These are phyloP conservation scores for Mythimna loreyi DNA, from an alignment of 2,888 invertebrate genomes.

Conservation along the genomic window DNA sequence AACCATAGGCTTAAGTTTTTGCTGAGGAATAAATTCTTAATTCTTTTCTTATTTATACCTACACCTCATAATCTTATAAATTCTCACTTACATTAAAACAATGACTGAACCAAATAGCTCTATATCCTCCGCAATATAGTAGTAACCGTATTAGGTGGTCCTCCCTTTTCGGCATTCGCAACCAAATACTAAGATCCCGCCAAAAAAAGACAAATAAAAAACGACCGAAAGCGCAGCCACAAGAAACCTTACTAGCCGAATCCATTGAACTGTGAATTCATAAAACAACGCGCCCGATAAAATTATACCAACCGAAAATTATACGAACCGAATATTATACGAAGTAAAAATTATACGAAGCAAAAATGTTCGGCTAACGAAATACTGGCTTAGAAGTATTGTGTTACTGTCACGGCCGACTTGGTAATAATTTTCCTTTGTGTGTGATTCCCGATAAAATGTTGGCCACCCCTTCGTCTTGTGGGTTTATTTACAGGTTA, in stretches of 20 bases:
- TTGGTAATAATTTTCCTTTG: conserved; percentile 37
- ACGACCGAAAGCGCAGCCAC: conserved; percentile 68
- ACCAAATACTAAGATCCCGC: conserved; percentile 53
- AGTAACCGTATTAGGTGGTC: conserved; percentile 62
- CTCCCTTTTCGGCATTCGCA: conserved; percentile 62
- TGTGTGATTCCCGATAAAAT: conserved; percentile 15
- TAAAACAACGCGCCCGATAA: conserved; percentile 76
- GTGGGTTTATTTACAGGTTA: neutral
- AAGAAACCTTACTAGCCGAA: conserved; percentile 71
- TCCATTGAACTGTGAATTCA: conserved; percentile 73
- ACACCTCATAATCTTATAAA: neutral
- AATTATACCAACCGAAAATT: conserved; percentile 56
- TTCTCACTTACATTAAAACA: conserved; percentile 17
- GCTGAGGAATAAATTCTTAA: too few relatives aligned
- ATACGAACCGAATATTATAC: conserved; percentile 59
- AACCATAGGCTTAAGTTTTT: too few relatives aligned
- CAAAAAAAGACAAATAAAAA: conserved; percentile 55
- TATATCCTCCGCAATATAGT: conserved; percentile 10
- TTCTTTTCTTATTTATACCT: too few relatives aligned
- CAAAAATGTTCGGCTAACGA: conserved; percentile 50
- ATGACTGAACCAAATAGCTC: neutral
- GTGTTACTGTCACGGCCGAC: conserved; percentile 61
- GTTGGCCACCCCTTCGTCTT: conserved; percentile 4
- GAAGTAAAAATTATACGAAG: conserved; percentile 40
- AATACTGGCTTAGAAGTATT: conserved; percentile 62